phyloP scores from a whole-genome alignment of 2,797 vertebrate species.

The Chaunax sp. region DNA sequence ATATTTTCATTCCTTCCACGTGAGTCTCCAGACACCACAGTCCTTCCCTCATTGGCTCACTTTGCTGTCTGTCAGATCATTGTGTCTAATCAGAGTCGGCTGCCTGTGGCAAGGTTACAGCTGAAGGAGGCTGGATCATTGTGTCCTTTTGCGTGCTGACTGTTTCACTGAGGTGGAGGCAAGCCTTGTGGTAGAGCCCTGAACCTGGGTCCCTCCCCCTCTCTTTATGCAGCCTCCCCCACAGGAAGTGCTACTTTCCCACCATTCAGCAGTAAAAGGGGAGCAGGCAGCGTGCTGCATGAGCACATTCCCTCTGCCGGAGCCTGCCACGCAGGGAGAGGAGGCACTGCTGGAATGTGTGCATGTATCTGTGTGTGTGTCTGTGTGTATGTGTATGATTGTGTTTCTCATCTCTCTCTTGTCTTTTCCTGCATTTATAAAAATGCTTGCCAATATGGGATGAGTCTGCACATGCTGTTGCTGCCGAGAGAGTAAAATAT shows the following conservation, averaged over 20 bases:
- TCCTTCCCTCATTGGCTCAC: conserved; percentile 53
- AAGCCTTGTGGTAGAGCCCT: conserved; percentile 32
- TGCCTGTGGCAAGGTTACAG: neutral
- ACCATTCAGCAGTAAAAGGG: conserved; percentile 57
- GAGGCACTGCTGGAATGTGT: conserved; percentile 59
- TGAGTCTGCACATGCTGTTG: conserved; percentile 15
- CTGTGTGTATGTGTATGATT: conserved; percentile 24
- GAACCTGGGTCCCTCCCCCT: conserved; percentile 15
- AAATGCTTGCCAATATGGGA: neutral
- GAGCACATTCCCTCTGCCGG: conserved; percentile 64
- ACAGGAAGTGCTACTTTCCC: conserved; percentile 71
- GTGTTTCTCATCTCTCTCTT: conserved; percentile 22
- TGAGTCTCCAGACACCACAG: conserved; percentile 34
- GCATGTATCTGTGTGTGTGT: conserved; percentile 17
- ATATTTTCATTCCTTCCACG: conserved; percentile 41
- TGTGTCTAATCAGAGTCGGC: conserved; percentile 31
- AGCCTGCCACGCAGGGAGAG: conserved; percentile 35
- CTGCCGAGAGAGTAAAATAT: conserved; percentile 18
- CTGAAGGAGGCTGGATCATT: conserved; percentile 28
- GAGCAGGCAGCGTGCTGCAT: conserved; percentile 45
- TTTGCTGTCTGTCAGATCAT: conserved; percentile 31
- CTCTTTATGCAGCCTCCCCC: conserved; percentile 57
- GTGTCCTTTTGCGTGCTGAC: conserved; percentile 31
- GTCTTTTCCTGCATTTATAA: too few relatives aligned
- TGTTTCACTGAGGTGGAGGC: conserved; percentile 20